phyloP scores from a whole-genome alignment of 2,113 vertebrate species.

The Oenanthe melanoleuca region DNA sequence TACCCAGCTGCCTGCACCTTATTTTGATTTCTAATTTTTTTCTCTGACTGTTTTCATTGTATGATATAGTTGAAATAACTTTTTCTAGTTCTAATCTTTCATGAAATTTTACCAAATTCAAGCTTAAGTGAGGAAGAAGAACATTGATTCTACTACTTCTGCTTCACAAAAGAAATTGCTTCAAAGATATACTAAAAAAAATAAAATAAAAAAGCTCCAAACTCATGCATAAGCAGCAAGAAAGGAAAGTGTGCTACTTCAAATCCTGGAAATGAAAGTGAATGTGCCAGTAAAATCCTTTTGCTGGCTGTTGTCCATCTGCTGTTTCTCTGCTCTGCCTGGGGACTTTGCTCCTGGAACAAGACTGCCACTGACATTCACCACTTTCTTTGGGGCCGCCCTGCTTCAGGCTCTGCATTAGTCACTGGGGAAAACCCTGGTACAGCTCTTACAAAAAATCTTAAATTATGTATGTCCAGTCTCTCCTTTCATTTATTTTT shows the following conservation, averaged over 20 bases:
- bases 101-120: neutral
- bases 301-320: neutral
- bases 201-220: neutral
- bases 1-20: neutral
- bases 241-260: neutral
- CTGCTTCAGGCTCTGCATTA: neutral
- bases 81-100: neutral
- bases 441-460: neutral
- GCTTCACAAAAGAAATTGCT: neutral
- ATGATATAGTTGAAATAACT: neutral
- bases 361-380: neutral
- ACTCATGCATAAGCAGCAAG: neutral
- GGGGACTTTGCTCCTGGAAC: neutral
- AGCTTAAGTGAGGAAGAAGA: neutral
- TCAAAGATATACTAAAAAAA: neutral
- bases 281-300: conserved; percentile 4
- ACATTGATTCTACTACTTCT: neutral
- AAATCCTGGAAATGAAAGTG: conserved; percentile 8
- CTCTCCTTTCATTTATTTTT: neutral
- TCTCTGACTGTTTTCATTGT: neutral
- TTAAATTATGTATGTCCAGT: conserved; percentile 9
- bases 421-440: neutral
- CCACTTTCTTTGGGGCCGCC: neutral
- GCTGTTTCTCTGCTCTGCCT: neutral
- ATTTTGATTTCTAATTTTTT: neutral